These are phyloP conservation scores for Passerina amoena DNA, from an alignment of 2,113 vertebrate genomes.

Conservation along the genomic window DNA sequence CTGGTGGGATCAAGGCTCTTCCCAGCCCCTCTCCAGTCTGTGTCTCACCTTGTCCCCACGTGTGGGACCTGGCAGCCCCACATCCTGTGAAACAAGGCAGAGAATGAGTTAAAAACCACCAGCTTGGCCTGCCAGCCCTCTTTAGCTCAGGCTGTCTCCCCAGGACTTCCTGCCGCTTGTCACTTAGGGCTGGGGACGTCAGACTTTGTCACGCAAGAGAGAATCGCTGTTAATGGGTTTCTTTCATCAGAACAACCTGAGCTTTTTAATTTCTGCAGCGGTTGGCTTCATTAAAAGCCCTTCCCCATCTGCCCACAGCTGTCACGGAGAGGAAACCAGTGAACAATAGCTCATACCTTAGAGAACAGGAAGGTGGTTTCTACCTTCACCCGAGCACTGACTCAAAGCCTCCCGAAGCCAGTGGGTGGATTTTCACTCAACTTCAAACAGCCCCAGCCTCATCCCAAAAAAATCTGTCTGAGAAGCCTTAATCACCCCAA, in stretches of 20 bases:
- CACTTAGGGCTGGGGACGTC: slow-evolving; percentile 32
- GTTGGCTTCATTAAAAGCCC: slow-evolving; percentile 60
- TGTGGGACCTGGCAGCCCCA: neutral
- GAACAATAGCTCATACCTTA: slow-evolving; percentile 54
- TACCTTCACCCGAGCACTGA: neutral
- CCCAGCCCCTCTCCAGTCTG: neutral
- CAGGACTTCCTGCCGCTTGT: slow-evolving; percentile 55
- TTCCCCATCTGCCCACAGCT: slow-evolving; percentile 57
- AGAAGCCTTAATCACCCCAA: neutral
- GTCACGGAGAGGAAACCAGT: slow-evolving; percentile 53
- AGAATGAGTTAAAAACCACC: neutral
- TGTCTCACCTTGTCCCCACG: accelerated
- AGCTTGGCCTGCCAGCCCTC: neutral
- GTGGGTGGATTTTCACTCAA: neutral
- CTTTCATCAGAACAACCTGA: slow-evolving; percentile 65
- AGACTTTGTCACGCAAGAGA: slow-evolving; percentile 60
- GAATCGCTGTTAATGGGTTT: slow-evolving; percentile 53
- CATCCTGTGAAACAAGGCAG: neutral
- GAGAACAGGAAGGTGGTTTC: slow-evolving; percentile 51
- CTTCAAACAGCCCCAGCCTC: slow-evolving; percentile 20
- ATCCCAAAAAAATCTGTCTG: neutral
- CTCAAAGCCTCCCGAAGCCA: slow-evolving; percentile 32
- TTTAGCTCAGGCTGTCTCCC: slow-evolving; percentile 34
- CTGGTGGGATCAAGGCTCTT: neutral
- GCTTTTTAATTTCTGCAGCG: slow-evolving; percentile 62